Evolutionary conservation across 2,797 vertebrate genomes (phyloP).

Genomic region (Enteromius paludinosus): DNA sequence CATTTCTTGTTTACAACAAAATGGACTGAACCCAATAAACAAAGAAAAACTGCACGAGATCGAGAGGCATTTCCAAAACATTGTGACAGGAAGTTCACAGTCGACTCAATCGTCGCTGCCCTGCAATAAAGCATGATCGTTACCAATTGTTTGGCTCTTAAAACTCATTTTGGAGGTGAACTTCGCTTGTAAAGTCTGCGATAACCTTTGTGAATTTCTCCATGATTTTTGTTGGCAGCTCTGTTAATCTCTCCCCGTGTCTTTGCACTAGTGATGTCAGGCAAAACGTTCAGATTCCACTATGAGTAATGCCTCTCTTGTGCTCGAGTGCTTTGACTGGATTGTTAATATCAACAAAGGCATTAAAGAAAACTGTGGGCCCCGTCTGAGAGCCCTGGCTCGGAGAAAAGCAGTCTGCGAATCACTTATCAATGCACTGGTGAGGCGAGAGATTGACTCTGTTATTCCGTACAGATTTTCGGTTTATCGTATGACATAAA

Average conservation of each 20-base stretch:
- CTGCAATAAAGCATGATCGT: constrained; percentile 43
- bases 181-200: constrained; percentile 55
- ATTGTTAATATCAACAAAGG: constrained; percentile 47
- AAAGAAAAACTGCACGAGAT: constrained; percentile 23
- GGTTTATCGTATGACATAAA: constrained; percentile 8
- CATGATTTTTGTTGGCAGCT: constrained; percentile 66
- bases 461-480: constrained; percentile 19
- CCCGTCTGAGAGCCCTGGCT: constrained; percentile 42
- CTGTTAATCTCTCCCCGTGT: constrained; percentile 57
- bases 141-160: constrained; percentile 54
- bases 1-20: constrained; percentile 46
- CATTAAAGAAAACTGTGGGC: constrained; percentile 45
- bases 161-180: constrained; percentile 43
- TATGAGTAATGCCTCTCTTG: constrained; percentile 61
- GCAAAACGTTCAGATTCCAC: constrained; percentile 52
- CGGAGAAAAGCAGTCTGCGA: constrained; percentile 37
- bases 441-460: constrained; percentile 19
- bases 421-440: constrained; percentile 38
- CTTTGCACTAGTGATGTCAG: constrained; percentile 64
- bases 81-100: constrained; percentile 44
- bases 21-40: constrained; percentile 24
- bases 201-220: constrained; percentile 65
- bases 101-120: constrained; percentile 29
- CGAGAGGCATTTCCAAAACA: constrained; percentile 19
- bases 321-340: constrained; percentile 45